Percentiles rank a stretch among this genome's conserved stretches.
Conservation (phyloP, 2,113 vertebrate genomes). For the Chlorodrepanis virens region DNA sequence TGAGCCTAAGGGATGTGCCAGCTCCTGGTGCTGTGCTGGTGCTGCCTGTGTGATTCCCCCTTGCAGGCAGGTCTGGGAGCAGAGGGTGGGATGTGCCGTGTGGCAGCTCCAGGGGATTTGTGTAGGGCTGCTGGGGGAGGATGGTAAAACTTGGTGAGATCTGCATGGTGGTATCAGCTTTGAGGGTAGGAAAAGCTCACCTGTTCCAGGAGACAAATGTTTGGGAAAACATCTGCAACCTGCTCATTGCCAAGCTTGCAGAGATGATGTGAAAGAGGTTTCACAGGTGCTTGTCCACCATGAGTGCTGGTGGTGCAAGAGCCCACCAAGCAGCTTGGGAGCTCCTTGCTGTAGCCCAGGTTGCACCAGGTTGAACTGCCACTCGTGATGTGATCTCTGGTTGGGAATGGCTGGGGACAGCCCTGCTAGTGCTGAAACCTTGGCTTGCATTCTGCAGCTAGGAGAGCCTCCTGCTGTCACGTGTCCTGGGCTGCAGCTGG, state of each 20-base stretch:
- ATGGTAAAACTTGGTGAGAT: background rate
- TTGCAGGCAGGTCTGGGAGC: background rate
- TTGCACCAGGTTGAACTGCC: background rate
- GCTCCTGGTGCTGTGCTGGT: background rate
- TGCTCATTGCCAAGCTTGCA: background rate
- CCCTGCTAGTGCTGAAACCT: background rate
- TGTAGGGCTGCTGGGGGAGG: background rate
- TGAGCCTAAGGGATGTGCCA: background rate
- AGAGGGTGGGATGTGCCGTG: background rate
- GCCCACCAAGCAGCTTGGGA: background rate
- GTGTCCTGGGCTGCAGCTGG: background rate
- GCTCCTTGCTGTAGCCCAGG: background rate
- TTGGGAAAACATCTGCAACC: background rate
- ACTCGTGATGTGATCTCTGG: background rate
- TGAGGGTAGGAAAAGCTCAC: background rate
- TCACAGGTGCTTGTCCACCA: accelerated
- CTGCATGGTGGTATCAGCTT: accelerated
- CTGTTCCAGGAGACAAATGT: background rate
- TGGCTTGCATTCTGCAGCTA: background rate
- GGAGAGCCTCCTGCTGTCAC: background rate
- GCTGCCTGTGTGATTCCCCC: background rate
- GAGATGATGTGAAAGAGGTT: background rate
- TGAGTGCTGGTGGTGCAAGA: background rate
- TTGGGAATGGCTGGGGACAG: background rate
- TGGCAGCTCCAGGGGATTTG: accelerated